Percentiles rank a stretch among this genome's conserved stretches.
These are phyloP conservation scores for Sinosuthora webbiana DNA, from an alignment of 2,113 vertebrate genomes.

Conservation along the genomic window DNA sequence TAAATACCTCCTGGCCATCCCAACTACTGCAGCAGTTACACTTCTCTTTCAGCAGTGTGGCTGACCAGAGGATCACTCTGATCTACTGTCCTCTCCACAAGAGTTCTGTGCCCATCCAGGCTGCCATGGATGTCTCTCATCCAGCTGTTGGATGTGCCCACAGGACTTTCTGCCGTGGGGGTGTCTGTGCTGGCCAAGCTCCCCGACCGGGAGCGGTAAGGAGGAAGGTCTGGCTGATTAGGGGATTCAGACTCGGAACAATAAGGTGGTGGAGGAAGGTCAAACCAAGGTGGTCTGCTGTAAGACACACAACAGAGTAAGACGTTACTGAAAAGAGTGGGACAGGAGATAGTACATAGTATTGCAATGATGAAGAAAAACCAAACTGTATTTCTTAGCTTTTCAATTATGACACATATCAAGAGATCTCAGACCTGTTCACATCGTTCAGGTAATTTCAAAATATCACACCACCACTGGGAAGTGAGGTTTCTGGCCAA, in stretches of 20 bases:
- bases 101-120: constrained; percentile 32
- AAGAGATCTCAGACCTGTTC: neutral
- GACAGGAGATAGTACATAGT: neutral
- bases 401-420: neutral
- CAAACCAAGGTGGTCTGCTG: constrained; percentile 94
- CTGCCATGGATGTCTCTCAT: neutral
- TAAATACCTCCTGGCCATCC: neutral
- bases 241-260: constrained; percentile 78
- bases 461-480: neutral
- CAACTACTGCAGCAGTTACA: neutral
- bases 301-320: neutral
- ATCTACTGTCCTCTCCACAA: neutral
- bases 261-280: constrained; percentile 94
- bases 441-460: neutral
- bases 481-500: neutral
- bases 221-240: constrained; percentile 83
- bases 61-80: constrained; percentile 43
- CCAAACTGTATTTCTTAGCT: neutral
- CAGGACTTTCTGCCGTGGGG: constrained; percentile 29
- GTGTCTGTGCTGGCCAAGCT: constrained; percentile 65
- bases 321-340: neutral
- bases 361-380: neutral
- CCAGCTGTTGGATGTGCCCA: neutral
- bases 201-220: constrained; percentile 77
- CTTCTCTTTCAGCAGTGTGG: constrained; percentile 26